These are phyloP conservation scores for Neolamprologus sp. DNA, from an alignment of 2,113 vertebrate genomes.

Conservation along the genomic window DNA sequence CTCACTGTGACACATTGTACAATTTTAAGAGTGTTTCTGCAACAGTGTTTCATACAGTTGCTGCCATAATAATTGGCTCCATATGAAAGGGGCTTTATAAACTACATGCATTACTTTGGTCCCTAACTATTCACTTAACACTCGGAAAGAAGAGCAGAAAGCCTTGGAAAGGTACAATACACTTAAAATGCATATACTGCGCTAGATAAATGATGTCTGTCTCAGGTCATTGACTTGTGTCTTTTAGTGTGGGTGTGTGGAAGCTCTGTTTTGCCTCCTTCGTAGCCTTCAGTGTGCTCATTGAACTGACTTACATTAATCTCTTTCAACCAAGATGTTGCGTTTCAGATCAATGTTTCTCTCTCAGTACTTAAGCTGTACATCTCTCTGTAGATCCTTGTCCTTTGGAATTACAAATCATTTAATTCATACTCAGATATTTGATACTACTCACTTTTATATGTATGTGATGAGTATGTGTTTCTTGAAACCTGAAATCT, in stretches of 20 bases:
- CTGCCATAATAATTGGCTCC: slow-evolving; percentile 7
- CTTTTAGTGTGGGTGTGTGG: not conserved
- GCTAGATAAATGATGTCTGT: not conserved
- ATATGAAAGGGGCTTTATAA: slow-evolving; percentile 1
- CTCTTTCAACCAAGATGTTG: not conserved
- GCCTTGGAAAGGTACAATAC: not conserved
- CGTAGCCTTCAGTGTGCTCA: not conserved
- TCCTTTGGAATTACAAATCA: not conserved
- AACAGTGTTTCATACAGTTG: not conserved
- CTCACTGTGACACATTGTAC: not conserved
- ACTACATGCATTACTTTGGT: not conserved
- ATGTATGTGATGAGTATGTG: not conserved
- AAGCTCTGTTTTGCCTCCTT: not conserved
- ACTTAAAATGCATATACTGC: not conserved
- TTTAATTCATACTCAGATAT: not conserved
- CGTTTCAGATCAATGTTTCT: not conserved
- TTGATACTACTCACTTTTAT: not conserved
- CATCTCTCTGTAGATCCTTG: not conserved
- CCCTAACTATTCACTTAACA: not conserved
- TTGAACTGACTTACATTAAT: not conserved
- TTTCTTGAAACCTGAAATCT: not conserved
- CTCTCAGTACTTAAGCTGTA: not conserved
- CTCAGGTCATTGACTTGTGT: not conserved
- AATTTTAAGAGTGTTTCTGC: not conserved
- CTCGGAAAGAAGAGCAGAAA: not conserved